Conservation (phyloP, 53 echinoderm and acorn worm species). For the Antedon mediterranea region DNA sequence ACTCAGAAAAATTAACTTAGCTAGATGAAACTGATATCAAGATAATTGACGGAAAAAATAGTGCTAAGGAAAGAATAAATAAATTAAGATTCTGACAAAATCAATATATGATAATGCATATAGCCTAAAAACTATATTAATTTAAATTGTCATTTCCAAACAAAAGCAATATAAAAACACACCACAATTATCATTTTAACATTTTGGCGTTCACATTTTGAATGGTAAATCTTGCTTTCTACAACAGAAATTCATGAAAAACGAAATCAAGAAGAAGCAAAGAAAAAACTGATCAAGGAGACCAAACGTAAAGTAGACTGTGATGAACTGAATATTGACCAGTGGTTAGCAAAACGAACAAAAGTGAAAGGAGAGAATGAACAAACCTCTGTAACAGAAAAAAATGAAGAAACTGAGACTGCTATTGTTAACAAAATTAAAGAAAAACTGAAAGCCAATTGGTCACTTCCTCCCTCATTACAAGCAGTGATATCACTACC, state of each 20-base stretch:
- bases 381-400: neutral
- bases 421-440: conserved; percentile 11
- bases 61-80: too few relatives aligned
- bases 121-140: too few relatives aligned
- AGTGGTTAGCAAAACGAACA: conserved; percentile 61
- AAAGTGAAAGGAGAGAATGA: conserved; percentile 12
- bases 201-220: too few relatives aligned
- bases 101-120: too few relatives aligned
- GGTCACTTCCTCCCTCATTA: conserved; percentile 36
- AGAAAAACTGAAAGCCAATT: neutral
- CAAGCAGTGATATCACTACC: conserved; percentile 58
- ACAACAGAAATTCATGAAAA: conserved; percentile 2
- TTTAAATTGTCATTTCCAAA: too few relatives aligned
- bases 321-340: conserved; percentile 47
- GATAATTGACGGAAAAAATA: too few relatives aligned
- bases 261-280: neutral
- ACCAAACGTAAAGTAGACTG: neutral
- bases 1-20: too few relatives aligned
- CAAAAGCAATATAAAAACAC: too few relatives aligned
- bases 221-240: too few relatives aligned
- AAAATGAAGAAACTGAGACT: conserved; percentile 12
- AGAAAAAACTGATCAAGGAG: neutral
- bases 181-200: too few relatives aligned
- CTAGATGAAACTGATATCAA: too few relatives aligned
- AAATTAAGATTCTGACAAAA: too few relatives aligned